These are phyloP conservation scores for Aphodius granarius DNA, from an alignment of 2,888 invertebrate species.

Conservation along the genomic window DNA sequence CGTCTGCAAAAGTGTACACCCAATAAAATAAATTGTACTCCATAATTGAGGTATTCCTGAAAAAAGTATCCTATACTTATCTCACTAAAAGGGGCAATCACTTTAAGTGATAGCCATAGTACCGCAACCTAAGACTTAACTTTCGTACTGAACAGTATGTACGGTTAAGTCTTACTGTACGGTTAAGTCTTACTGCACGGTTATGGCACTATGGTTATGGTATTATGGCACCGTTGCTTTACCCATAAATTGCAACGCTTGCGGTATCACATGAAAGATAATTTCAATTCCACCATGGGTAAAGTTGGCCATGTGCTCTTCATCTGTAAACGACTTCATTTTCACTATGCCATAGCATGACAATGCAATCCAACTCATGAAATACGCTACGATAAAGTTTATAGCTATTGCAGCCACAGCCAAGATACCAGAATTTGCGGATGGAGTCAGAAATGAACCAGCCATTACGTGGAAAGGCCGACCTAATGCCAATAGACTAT, in stretches of 20 bases:
- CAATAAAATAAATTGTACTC: conserved; percentile 2
- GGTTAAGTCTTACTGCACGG: no score
- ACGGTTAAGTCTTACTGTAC: no score
- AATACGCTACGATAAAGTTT: conserved; percentile 16
- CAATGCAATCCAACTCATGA: conserved; percentile 13
- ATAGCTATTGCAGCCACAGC: conserved; percentile 16
- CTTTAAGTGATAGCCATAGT: no score
- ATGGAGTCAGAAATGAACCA: conserved; percentile 25
- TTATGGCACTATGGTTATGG: no score
- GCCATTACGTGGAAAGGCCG: conserved; percentile 29
- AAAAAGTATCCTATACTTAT: no score
- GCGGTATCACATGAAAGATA: conserved; percentile 17
- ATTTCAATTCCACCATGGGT: not conserved
- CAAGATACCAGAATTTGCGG: conserved; percentile 25
- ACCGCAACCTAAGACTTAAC: no score
- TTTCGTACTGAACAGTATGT: no score
- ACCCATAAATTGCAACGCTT: conserved; percentile 28
- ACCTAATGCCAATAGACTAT: conserved; percentile 23
- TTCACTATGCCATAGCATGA: conserved; percentile 20
- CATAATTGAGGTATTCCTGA: conserved; percentile 15
- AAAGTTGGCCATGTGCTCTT: not conserved
- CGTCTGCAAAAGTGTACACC: not conserved
- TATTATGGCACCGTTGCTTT: no score
- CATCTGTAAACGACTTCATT: not conserved
- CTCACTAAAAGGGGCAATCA: no score